Base-by-base conservation (phyloP, 2,113 vertebrate species). In the Fulmarus glacialis region DNA sequence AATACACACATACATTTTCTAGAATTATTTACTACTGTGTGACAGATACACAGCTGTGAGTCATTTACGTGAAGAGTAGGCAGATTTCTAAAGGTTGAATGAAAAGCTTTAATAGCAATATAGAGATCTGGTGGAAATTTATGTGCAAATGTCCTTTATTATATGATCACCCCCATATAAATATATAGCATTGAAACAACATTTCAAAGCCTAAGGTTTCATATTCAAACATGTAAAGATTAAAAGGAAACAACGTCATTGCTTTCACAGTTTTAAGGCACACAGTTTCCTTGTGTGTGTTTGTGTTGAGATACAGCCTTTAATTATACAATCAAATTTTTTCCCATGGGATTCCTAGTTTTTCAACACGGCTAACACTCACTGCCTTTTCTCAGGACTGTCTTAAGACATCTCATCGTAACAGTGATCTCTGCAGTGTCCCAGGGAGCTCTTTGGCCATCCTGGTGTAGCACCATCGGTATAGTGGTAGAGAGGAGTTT, bases 41-140 rank as follows among this genome's bases (percentile, higher is more conserved):
- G 74, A 59, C 70, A 93, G 83, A 93, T 79, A 73, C 53, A 75
- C 95, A 95, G 84, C 89, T 96, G 87, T 82, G 86, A 91, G 53
- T 94, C 36, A 87, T 96, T 96, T 93, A 80, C 52, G 79, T 89
- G 67, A 95, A 83, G 71, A 87, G 78, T 36, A 66, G 72, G 50
- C 81, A 84, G 48, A 93, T 93, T 91, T 85, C 42, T 82, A 75
- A 79, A 90, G 83, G 30, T 7, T 3, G 15, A 89, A 45, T 86
- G 48, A 95, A 85, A 85, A 85, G 70, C 77, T 96, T 80, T 82
- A 87, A 91, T 72, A 85, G 56, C 30, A 55, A 30, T 92, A 53
- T 45, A 85, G 78, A 77, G 62, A 60, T 79, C 53, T 87, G 67
- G 32, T 82, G 42, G 62, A 70, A 93, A 96, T 64, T 68, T 60